phyloP scores from a whole-genome alignment of 35 echinoderm and acorn worm species.

The Diadema setosum region DNA sequence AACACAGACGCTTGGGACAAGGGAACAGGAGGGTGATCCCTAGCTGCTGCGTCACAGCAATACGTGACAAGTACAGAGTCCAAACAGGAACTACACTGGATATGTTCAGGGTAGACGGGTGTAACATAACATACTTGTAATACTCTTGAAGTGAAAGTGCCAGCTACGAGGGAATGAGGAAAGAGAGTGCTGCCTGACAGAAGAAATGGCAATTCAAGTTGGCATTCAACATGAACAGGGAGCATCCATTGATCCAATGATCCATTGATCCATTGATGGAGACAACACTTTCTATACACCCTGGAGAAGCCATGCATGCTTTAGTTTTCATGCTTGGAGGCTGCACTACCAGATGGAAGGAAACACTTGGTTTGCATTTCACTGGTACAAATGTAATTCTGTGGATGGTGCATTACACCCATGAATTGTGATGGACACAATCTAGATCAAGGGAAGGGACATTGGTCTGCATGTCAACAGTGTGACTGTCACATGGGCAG shows the following conservation, averaged over 20 bases:
- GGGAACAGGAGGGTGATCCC: background rate
- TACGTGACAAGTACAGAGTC: background rate
- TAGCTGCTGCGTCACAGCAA: background rate
- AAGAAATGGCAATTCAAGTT: background rate
- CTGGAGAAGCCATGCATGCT: conserved; percentile 20
- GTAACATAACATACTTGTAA: no score
- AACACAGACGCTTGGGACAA: background rate
- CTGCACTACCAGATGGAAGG: conserved; percentile 41
- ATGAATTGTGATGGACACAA: conserved; percentile 4
- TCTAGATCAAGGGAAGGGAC: background rate
- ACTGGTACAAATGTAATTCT: conserved; percentile 32
- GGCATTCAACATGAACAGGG: background rate
- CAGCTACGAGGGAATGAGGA: no score
- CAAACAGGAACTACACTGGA: background rate
- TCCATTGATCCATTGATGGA: no score
- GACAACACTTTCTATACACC: conserved; percentile 27
- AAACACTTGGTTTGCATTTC: conserved; percentile 43
- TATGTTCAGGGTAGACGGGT: background rate
- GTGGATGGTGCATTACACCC: background rate
- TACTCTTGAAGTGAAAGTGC: no score
- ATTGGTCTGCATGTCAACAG: no score
- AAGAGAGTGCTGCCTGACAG: no score
- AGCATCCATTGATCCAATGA: no score
- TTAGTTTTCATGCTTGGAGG: conserved; percentile 45
- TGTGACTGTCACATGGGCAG: no score